Percentiles rank a stretch among this genome's conserved stretches.
Conservation (phyloP, 2,113 vertebrate species). For the Neogobius melanostomus region DNA sequence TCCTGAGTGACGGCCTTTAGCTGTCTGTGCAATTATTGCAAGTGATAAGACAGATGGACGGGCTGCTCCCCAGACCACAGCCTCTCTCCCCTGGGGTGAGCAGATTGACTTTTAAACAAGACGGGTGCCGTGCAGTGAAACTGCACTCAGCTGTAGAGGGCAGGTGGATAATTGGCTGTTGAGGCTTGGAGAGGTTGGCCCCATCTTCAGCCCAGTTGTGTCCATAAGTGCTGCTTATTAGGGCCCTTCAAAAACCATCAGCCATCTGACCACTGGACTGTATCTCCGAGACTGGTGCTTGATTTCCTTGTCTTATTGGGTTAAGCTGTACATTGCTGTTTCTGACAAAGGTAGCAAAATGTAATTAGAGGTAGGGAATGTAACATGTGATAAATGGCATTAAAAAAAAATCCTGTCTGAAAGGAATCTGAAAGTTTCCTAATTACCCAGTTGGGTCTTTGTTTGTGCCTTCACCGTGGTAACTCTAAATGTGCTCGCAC, state of each 20-base stretch:
- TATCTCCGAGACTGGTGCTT: slow-evolving; percentile 21
- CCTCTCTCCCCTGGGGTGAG: slow-evolving; percentile 28
- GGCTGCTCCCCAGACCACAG: slow-evolving; percentile 25
- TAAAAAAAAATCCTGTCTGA: no score
- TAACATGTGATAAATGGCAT: neutral
- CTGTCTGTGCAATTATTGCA: slow-evolving; percentile 3
- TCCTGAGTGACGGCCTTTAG: neutral
- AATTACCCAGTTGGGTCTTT: no score
- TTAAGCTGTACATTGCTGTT: slow-evolving; percentile 22
- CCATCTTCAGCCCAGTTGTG: slow-evolving; percentile 40
- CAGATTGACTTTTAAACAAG: slow-evolving; percentile 64
- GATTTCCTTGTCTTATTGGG: slow-evolving; percentile 33
- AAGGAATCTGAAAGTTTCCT: no score
- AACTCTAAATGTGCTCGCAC: no score
- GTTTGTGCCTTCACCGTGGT: no score
- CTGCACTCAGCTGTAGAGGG: slow-evolving; percentile 57
- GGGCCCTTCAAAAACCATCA: slow-evolving; percentile 39
- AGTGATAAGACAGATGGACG: slow-evolving; percentile 35
- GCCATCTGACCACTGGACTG: slow-evolving; percentile 30
- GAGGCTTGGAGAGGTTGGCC: slow-evolving; percentile 31
- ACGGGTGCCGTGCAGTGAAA: slow-evolving; percentile 33
- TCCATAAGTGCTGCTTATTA: slow-evolving; percentile 36
- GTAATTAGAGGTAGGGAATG: neutral
- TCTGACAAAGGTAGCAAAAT: slow-evolving; percentile 44
- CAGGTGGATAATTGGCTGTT: slow-evolving; percentile 60